These are phyloP conservation scores for Drosophila putrida DNA, from an alignment of 2,888 invertebrate species.

Conservation along the genomic window DNA sequence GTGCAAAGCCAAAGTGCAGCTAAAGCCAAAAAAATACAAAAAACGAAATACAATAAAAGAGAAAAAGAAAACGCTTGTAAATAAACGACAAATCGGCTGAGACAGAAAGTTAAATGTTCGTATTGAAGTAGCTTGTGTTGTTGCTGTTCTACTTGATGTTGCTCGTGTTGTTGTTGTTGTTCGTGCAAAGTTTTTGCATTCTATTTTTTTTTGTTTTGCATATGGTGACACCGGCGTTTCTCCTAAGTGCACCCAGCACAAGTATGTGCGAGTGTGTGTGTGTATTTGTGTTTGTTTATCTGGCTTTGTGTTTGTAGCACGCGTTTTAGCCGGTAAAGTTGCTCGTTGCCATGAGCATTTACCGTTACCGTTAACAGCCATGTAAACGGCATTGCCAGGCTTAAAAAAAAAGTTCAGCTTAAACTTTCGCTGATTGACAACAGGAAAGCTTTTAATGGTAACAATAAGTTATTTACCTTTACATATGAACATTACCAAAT, in stretches of 20 bases:
- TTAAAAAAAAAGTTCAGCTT: conserved; percentile 11
- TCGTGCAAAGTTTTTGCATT: conserved; percentile 24
- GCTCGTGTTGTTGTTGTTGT: conserved; percentile 11
- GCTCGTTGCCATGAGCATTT: conserved; percentile 53
- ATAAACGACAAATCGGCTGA: conserved; percentile 39
- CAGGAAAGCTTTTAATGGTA: neutral
- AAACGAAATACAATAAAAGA: conserved; percentile 9
- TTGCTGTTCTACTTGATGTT: conserved; percentile 14
- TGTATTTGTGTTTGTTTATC: conserved; percentile 47
- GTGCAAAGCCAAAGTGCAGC: conserved; percentile 51
- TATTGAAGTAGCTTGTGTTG: conserved; percentile 8
- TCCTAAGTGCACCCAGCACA: conserved; percentile 35
- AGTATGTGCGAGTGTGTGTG: conserved; percentile 18
- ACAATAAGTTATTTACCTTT: neutral
- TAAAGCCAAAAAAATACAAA: conserved; percentile 4
- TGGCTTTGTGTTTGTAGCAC: conserved; percentile 29
- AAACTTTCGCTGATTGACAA: conserved; percentile 9
- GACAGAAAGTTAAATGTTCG: conserved; percentile 34
- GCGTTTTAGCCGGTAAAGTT: conserved; percentile 39
- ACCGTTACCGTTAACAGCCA: conserved; percentile 51
- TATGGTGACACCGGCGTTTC: conserved; percentile 44
- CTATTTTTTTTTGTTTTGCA: conserved; percentile 30
- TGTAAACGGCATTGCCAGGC: conserved; percentile 57
- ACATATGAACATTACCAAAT: no score
- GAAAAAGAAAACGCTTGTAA: conserved; percentile 12